These are phyloP conservation scores for Phalacrocorax aristotelis DNA, from an alignment of 2,113 vertebrate species.

Conservation along the genomic window DNA sequence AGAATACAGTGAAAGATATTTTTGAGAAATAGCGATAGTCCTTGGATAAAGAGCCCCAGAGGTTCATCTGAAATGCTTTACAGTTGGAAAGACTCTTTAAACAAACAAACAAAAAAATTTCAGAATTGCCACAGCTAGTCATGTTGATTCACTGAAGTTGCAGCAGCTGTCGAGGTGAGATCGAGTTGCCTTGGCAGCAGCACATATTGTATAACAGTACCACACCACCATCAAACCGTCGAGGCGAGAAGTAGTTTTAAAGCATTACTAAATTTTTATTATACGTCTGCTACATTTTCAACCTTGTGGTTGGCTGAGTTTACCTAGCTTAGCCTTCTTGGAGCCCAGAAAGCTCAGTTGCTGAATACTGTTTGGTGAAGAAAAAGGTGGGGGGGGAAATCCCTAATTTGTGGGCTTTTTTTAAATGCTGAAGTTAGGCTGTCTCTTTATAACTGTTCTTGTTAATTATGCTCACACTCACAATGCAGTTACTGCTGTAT, in stretches of 20 bases:
- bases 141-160: neutral
- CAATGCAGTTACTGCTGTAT: neutral
- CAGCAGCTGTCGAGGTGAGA: constrained; percentile 59
- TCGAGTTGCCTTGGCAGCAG: constrained; percentile 39
- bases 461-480: neutral
- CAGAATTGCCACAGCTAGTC: neutral
- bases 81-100: constrained; percentile 17
- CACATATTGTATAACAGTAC: constrained; percentile 53
- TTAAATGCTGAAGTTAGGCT: neutral
- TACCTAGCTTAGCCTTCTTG: neutral
- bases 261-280: constrained; percentile 61
- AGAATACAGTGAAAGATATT: neutral
- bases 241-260: constrained; percentile 66
- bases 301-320: constrained; percentile 45
- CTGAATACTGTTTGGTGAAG: neutral
- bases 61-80: constrained; percentile 18
- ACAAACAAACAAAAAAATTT: neutral
- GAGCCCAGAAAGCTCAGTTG: constrained; percentile 26
- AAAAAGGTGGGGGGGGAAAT: neutral
- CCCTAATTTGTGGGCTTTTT: neutral
- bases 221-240: constrained; percentile 25
- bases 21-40: neutral
- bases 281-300: constrained; percentile 49
- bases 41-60: neutral
- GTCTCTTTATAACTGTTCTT: neutral